Percentiles rank a stretch among this genome's conserved stretches.
These are phyloP conservation scores for Heliocidaris tuberculata DNA, from an alignment of 35 echinoderm and acorn worm genomes.

Conservation along the genomic window DNA sequence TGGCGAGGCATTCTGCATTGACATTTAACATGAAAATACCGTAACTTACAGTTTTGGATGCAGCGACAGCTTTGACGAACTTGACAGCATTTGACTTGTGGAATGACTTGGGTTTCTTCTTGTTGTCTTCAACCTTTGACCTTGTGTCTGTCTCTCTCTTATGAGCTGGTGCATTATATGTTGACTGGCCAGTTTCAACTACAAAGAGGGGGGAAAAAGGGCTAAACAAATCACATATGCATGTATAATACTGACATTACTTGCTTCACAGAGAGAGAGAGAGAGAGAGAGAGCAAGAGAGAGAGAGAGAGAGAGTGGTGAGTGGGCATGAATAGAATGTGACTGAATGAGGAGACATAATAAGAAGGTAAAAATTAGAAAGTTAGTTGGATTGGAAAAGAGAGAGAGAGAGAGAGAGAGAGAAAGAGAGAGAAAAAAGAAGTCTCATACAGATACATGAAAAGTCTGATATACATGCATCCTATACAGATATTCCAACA, in stretches of 20 bases:
- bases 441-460: too few species aligned
- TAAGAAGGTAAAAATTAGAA: too few species aligned
- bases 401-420: neutral
- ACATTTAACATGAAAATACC: neutral
- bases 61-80: slow-evolving; percentile 22
- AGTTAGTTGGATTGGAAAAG: neutral
- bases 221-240: neutral
- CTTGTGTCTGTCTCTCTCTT: neutral
- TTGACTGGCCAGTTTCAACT: neutral
- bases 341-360: too few species aligned
- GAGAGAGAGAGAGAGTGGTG: neutral
- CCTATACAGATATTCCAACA: too few species aligned
- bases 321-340: too few species aligned
- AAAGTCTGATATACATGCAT: too few species aligned
- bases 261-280: neutral
- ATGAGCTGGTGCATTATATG: neutral
- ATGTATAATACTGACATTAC: too few species aligned
- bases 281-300: neutral
- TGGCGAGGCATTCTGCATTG: too few species aligned
- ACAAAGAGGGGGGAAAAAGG: neutral
- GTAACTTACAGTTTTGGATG: slow-evolving; percentile 13
- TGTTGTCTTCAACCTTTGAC: neutral
- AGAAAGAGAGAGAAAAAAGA: neutral
- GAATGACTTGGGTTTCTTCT: neutral
- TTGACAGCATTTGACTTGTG: neutral